A percentile compares a stretch with the other conserved stretches of the same genome.
These are phyloP conservation scores for Tetragonula clypearis DNA, from an alignment of 1,140 invertebrate genomes.

Conservation along the genomic window DNA sequence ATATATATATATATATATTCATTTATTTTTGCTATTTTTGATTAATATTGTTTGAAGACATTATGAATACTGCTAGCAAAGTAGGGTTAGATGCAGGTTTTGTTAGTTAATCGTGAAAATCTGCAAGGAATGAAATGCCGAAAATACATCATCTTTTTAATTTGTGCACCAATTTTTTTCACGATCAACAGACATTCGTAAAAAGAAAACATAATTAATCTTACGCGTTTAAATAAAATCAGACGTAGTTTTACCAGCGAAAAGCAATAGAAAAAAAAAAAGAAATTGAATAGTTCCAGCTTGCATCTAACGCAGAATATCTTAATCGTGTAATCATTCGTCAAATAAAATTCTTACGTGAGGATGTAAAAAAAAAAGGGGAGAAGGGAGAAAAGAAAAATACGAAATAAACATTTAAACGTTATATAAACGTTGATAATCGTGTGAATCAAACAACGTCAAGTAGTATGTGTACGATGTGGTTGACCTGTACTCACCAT, in stretches of 20 bases:
- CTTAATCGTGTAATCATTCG: background rate
- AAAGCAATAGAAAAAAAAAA: background rate
- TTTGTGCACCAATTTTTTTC: background rate
- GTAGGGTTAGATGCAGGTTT: background rate
- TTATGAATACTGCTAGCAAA: background rate
- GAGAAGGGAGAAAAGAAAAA: background rate
- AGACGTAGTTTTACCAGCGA: background rate
- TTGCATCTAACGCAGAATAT: background rate
- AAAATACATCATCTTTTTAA: background rate
- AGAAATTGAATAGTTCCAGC: background rate
- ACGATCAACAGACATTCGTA: background rate
- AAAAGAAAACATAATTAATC: background rate
- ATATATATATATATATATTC: no score
- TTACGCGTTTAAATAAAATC: background rate
- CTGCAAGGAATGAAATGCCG: background rate
- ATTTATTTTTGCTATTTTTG: background rate
- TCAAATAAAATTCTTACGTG: no score
- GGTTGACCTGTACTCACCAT: constrained; percentile 76
- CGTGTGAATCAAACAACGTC: constrained; percentile 39
- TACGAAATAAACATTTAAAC: constrained; percentile 2
- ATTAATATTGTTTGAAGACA: no score
- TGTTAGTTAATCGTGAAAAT: background rate
- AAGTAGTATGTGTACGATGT: constrained; percentile 64
- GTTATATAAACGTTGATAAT: constrained; percentile 24
- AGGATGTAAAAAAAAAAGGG: no score